Evolutionary conservation across 2,113 vertebrate species (phyloP), one percentile per base, ranked within the genome.

Genomic region (Aptenodytes forsteri): DNA sequence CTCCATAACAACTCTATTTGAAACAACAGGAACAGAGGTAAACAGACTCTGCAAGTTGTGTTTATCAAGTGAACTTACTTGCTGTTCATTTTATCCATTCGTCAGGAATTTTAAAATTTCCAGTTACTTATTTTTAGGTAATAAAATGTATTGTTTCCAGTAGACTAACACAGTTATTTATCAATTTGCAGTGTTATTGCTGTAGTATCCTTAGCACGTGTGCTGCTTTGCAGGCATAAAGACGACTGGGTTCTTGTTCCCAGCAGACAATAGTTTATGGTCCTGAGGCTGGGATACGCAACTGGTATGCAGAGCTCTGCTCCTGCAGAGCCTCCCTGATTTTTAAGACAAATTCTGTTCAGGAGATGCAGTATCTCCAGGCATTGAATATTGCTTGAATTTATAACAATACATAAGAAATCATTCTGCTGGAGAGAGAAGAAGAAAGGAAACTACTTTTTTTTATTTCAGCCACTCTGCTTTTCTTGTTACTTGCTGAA

Each of bases 261-360:
- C 42, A 61, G 22, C 55, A 46, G 59, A 29, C 5, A 34, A 40
- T 11, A n/a, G 29, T 54, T 73, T 23, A 11, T 7, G 20, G 21
- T 47, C 50, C 40, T 2, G 8, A 73, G 20, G 34, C 32, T 75
- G 69, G 27, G 36, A 54, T 8, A 30, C 0, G 0, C 14, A 32
- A 22, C 6, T 2, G 36, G 36, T 3, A 20, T 0, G 0, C 17
- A 83, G 27, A 49, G 16, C 36, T 71, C 69, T 58, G 79, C 69
- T 82, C 27, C 81, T 55, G n/a, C 46, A 70, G 25, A 12, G 3
- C 40, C 26, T n/a, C 46, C 23, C 47, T 6, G 4, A 22, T 14
- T 65, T 77, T 56, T 26, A 40, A 73, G 21, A 36, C 26, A 55
- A 50, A 66, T 59, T 66, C 36, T 72, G 2, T 34, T 55, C 50